Base-by-base conservation (phyloP, 2,797 vertebrate genomes). In the Paramormyrops hopkinsi region DNA sequence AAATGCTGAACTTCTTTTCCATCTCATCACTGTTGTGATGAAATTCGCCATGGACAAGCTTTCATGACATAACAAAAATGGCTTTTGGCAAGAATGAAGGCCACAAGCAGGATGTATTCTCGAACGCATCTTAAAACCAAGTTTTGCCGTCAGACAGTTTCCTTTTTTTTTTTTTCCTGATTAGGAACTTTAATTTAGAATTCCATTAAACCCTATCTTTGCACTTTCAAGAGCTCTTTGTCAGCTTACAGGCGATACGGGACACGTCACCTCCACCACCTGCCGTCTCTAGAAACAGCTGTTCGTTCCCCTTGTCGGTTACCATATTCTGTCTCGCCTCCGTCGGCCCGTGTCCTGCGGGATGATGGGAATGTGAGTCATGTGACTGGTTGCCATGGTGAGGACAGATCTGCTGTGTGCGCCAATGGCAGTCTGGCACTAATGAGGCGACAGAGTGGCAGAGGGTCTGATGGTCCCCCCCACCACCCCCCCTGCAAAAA, bases 41-140 rank as follows among this genome's bases (percentile, higher is more conserved):
- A 93, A 93, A 94, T 93, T n/a, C 4, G 19, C 73, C 19, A 92
- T 92, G 93, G 92, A 94, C 93, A 93, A 93, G 93, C 93, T 93
- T 94, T 93, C 94, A 93, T 93, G 93, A 92, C 90, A 91, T 91
- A 93, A 94, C 92, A 94, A 95, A 94, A 91, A 92, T 91, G 90
- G 90, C 92, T 90, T 79, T 88, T 1, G 69, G 88, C 89, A 91
- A 87, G 84, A 88, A 56, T 93, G 93, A 93, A 4, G 41, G 4
- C 12, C 2, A 0, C 12, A 83, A 8, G 46, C 51, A 48, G 37
- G 11, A 44, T 84, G n/a, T 48, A 12, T 79, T 53, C 22, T 7
- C n/a, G 4, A 44, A 46, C 7, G 22, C 14, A 37, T 33, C 14
- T 87, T 37, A 87, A 56, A 87, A n/a, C 53, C 1, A 29, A 56